Conservation (phyloP, 2,113 vertebrate genomes). For the Calidris pygmaea region DNA sequence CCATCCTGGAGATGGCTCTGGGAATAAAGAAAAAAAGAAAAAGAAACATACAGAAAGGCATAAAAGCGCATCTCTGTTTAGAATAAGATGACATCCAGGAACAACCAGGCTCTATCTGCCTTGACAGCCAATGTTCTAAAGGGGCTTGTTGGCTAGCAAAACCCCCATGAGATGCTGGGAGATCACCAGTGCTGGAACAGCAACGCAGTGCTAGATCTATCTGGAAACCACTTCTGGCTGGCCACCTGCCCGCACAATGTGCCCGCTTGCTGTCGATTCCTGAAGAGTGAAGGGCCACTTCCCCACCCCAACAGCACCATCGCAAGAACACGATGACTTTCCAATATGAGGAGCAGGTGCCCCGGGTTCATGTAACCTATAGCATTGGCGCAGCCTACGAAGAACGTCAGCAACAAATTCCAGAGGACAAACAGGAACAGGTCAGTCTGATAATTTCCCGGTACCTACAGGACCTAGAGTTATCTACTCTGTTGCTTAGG, state of each 20-base stretch:
- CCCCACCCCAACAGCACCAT: neutral
- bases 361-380: neutral
- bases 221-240: neutral
- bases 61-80: neutral
- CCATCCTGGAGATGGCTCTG: neutral
- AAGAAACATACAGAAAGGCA: neutral
- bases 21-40: neutral
- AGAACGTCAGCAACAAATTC: neutral
- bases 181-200: neutral
- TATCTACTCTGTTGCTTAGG: neutral
- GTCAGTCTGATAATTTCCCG: neutral
- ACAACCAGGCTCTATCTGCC: neutral
- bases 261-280: neutral
- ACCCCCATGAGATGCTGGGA: neutral
- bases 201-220: neutral
- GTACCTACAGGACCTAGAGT: neutral
- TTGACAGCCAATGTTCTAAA: neutral
- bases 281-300: neutral
- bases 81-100: neutral
- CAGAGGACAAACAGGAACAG: neutral
- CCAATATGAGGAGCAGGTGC: neutral
- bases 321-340: neutral
- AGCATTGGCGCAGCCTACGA: neutral
- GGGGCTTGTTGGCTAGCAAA: neutral
- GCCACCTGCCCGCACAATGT: neutral